Conservation (phyloP, 2,888 invertebrate species). For the Rhamphomyia laevipes region DNA sequence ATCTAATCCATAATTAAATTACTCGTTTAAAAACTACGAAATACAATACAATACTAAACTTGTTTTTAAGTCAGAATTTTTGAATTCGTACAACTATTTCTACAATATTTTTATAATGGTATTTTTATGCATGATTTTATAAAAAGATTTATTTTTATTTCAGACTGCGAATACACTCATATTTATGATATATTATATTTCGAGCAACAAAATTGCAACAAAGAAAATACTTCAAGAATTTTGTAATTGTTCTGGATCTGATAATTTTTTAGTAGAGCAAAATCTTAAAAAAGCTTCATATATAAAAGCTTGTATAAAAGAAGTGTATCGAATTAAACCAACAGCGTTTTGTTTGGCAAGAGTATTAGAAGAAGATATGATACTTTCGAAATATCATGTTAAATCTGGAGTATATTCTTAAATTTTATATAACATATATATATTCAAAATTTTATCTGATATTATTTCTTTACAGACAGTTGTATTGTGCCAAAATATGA, state of each 20-base stretch:
- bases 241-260: constrained; percentile 40
- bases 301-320: constrained; percentile 60
- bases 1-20: no score
- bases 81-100: no score
- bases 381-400: constrained; percentile 55
- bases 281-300: constrained; percentile 56
- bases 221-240: constrained; percentile 54
- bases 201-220: constrained; percentile 54
- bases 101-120: no score
- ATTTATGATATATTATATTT: constrained; percentile 64
- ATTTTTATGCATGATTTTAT: no score
- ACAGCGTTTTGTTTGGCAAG: constrained; percentile 71
- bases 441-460: no score
- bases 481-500: constrained; percentile 68
- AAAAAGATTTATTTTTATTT: no score
- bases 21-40: no score
- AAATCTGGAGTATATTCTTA: constrained; percentile 63
- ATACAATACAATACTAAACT: no score
- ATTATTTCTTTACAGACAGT: no score
- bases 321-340: constrained; percentile 53
- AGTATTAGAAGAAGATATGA: constrained; percentile 58
- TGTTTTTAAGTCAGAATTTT: no score
- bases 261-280: constrained; percentile 44
- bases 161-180: constrained; percentile 71
- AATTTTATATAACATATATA: no score